Base-by-base conservation (phyloP, 2,797 vertebrate genomes). In the Prionace glauca region DNA sequence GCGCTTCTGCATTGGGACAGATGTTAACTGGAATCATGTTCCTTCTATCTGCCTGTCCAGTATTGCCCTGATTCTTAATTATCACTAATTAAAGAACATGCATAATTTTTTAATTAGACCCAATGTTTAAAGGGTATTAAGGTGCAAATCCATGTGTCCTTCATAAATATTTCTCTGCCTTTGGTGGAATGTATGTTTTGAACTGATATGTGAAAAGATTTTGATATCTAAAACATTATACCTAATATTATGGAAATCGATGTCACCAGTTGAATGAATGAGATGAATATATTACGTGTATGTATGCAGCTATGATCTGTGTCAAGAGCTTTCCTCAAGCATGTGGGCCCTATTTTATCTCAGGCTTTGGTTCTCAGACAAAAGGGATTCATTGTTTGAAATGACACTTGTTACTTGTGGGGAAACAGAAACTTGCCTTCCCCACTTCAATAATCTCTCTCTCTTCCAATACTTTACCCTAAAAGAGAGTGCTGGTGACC, bases 241-340 rank as follows among this genome's bases (percentile, higher is more conserved):
- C 60, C 2, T 60, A 60, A 60, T 41, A 88, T 88, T 56, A 88
- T 60, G 50, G 86, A 60, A 29, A 29, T 50, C 36, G 9, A 36
- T 88, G 86, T 24, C 86, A 88, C 50, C 86, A 88, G 26, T 88
- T 14, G 86, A 88, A 88, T 88, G 45, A 24, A 87, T 87, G 22
- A 87, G 24, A 87, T 56, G 22, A 26, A 87, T 50, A 22, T 56
- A 56, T 56, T 56, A 2, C 56, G 24, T 87, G 87, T 32, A 32
- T 60, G 56, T 50, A 87, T 87, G 84, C 84, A 62, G 26, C 32
- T 60, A 60, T 90, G 4, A 12, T n/a, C 16, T 81, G 36, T 1
- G n/a, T 20, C n/a, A 41, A 81, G 79, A 1, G 8, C 16, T 41
- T 12, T 81, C 36, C 36, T 81, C 36, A 81, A 81, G 4, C 77